Base-by-base conservation (phyloP, 2,113 vertebrate genomes). In the Eonycteris spelaea region DNA sequence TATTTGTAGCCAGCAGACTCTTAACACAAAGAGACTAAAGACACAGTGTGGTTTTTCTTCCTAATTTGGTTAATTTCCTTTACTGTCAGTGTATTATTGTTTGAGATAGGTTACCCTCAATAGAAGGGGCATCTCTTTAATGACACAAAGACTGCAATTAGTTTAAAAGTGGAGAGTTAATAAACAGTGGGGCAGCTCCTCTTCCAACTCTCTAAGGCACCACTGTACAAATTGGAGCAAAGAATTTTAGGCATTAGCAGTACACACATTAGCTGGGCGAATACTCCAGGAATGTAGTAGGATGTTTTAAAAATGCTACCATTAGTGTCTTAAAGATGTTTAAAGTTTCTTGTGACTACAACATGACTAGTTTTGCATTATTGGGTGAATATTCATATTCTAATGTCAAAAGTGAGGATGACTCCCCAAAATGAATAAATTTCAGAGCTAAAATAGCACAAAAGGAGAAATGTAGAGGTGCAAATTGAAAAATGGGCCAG, bases 31-130 rank as follows among this genome's bases (percentile, higher is more conserved):
- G 28, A 73, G 6, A 55, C 21, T 74, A 65, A 90, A 90, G 86
- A 35, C 51, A 33, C 10, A 5, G n/a, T 40, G 3, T 43, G 7
- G 5, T 67, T 95, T 97, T 97, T 75, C 33, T 67, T 79, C 53
- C n/a, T 92, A n/a, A 74, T 86, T 90, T 86, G 48, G 30, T 82
- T 67, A 57, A 67, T 92, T 84, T 61, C 61, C 59, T 87, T 78
- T 33, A 21, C 53, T 57, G 48, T 40, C 3, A 11, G 1, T 18
- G 4, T 83, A 16, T 35, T 26, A 63, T 12, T 92, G 55, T 83
- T 88, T 84, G 10, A 89, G 77, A 63, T 65, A 55, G 24, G 21
- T 86, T 73, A 26, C 8, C 10, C 3, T 83, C 6, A 11, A 2
- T 53, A 18, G 13, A 40, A 1, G 3, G 14, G 5, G 79, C 22